phyloP scores from a whole-genome alignment of 1,140 invertebrate genomes.

The Plutomurus gul region DNA sequence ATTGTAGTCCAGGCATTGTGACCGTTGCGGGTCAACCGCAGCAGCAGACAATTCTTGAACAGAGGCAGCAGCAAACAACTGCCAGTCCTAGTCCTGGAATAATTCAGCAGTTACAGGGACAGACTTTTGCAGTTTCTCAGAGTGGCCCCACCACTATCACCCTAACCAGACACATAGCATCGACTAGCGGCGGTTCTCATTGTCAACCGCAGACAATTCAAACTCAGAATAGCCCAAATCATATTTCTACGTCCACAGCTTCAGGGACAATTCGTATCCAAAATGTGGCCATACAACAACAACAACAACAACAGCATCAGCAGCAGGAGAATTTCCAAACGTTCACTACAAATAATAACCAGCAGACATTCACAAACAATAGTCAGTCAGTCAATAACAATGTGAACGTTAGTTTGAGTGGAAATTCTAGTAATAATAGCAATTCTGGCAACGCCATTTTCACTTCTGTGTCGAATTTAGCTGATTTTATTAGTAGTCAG shows the following conservation, averaged over 20 bases:
- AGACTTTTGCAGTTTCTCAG: not conserved
- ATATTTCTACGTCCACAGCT: not conserved
- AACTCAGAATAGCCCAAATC: not conserved
- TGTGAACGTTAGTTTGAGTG: not conserved
- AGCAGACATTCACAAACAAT: not conserved
- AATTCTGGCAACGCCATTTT: not conserved
- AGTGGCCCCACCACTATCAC: not conserved
- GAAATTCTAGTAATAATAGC: not conserved
- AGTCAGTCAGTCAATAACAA: not conserved
- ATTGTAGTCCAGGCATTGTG: not conserved
- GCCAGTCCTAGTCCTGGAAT: not conserved
- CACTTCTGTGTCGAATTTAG: slow-evolving; percentile 43
- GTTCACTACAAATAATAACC: not conserved
- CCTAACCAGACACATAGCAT: not conserved
- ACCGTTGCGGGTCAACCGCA: not conserved
- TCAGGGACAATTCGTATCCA: not conserved
- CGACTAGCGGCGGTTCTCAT: not conserved
- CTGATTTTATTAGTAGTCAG: slow-evolving; percentile 53
- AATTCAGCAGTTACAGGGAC: not conserved
- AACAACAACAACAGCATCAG: not conserved
- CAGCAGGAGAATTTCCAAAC: not conserved
- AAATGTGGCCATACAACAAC: too few species aligned
- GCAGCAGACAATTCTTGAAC: not conserved
- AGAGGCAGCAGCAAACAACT: not conserved
- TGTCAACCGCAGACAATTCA: not conserved